Evolutionary conservation across 2,888 invertebrate genomes (phyloP).

Genomic region (Endotricha flammealis): DNA sequence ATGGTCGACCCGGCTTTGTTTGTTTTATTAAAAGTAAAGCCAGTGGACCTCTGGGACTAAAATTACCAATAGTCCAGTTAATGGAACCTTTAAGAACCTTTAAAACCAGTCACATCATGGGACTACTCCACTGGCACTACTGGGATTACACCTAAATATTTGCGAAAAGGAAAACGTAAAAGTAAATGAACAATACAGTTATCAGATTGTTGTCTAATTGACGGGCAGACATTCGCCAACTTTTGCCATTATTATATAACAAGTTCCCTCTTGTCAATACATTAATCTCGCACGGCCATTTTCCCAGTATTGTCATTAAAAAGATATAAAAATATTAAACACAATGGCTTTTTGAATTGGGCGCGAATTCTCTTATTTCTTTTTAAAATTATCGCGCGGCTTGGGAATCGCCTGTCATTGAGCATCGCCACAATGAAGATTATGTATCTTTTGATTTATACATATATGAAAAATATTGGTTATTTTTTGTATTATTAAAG

Average conservation of each 20-base stretch:
- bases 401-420: conserved; percentile 3
- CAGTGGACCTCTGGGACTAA: no score
- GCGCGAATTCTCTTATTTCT: conserved; percentile 1
- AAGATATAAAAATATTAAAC: conserved; percentile 5
- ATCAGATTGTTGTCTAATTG: background rate
- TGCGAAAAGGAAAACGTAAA: no score
- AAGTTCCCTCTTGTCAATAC: background rate
- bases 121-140: no score
- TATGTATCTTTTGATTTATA: conserved; percentile 2
- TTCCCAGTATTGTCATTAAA: conserved; percentile 6
- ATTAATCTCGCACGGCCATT: conserved; percentile 7
- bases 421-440: conserved; percentile 5
- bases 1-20: no score
- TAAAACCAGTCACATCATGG: no score
- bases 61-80: no score
- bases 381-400: conserved; percentile 5
- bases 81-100: no score
- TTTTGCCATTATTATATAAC: background rate
- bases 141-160: no score
- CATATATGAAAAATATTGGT: no score
- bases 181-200: no score
- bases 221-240: background rate
- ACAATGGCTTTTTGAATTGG: conserved; percentile 6
- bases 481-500: no score
- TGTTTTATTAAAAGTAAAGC: no score